These are phyloP conservation scores for Diaprepes abbreviatus DNA, from an alignment of 2,888 invertebrate genomes.

Conservation along the genomic window DNA sequence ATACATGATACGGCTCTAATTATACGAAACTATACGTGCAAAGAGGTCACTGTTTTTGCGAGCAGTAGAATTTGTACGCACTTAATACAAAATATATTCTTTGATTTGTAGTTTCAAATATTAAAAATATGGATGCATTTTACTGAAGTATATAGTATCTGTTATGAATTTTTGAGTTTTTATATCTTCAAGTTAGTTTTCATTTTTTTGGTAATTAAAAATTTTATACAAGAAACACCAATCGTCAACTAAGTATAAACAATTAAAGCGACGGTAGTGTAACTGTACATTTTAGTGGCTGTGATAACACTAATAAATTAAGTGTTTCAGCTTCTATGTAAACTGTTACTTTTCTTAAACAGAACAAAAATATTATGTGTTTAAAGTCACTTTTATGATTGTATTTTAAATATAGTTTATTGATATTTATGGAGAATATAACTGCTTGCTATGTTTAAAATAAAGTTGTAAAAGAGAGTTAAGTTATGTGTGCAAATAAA, in stretches of 20 bases:
- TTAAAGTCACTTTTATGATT: background rate
- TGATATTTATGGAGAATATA: background rate
- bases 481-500: conserved; percentile 32
- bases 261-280: background rate
- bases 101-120: no score
- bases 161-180: no score
- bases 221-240: background rate
- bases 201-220: background rate
- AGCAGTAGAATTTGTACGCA: no score
- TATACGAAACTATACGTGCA: no score
- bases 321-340: conserved; percentile 24
- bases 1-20: no score
- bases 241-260: background rate
- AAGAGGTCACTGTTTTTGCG: no score
- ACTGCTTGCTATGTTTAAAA: background rate
- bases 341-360: conserved; percentile 18
- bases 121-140: no score
- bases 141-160: no score
- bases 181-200: no score
- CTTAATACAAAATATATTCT: no score
- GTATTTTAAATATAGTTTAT: background rate
- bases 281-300: conserved; percentile 10
- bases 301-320: conserved; percentile 25
- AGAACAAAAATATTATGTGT: background rate
- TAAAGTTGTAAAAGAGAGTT: background rate